A percentile compares a stretch with the other conserved stretches of the same genome.
phyloP scores from a whole-genome alignment of 2,888 invertebrate species.

The Escarpia spicata region DNA sequence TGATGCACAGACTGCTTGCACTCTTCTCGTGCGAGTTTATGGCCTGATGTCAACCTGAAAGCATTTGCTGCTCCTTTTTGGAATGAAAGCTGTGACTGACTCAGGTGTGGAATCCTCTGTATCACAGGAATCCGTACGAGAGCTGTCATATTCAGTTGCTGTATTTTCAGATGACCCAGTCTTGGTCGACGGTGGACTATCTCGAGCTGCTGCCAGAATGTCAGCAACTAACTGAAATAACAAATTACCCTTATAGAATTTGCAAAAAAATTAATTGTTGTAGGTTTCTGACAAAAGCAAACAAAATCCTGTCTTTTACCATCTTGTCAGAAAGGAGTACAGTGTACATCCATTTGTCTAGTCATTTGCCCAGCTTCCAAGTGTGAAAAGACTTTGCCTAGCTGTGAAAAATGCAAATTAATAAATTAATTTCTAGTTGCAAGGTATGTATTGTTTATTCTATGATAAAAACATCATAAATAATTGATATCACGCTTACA shows the following conservation, averaged over 20 bases:
- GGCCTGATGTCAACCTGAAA: not conserved
- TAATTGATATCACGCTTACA: too few species aligned
- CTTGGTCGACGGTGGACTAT: not conserved
- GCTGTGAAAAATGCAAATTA: too few species aligned
- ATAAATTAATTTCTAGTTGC: too few species aligned
- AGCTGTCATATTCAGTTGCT: not conserved
- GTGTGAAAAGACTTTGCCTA: too few species aligned
- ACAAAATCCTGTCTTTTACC: too few species aligned
- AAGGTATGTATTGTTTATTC: too few species aligned
- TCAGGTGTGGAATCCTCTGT: not conserved
- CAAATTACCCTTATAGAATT: not conserved
- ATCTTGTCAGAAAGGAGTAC: too few species aligned
- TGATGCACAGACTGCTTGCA: not conserved
- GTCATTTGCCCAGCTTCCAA: too few species aligned
- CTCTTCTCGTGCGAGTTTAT: not conserved
- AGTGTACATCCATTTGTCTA: too few species aligned
- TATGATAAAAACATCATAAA: too few species aligned
- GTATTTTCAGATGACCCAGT: not conserved
- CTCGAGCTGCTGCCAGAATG: not conserved
- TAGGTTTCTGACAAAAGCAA: too few species aligned
- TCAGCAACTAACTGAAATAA: not conserved
- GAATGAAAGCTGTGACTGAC: not conserved
- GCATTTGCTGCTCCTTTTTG: not conserved
- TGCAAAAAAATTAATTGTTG: too few species aligned
- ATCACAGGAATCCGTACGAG: not conserved